Percentiles rank a stretch among this genome's conserved stretches.
Evolutionary conservation across 2,888 invertebrate species (phyloP).

Genomic region (Melieria crassipennis): DNA sequence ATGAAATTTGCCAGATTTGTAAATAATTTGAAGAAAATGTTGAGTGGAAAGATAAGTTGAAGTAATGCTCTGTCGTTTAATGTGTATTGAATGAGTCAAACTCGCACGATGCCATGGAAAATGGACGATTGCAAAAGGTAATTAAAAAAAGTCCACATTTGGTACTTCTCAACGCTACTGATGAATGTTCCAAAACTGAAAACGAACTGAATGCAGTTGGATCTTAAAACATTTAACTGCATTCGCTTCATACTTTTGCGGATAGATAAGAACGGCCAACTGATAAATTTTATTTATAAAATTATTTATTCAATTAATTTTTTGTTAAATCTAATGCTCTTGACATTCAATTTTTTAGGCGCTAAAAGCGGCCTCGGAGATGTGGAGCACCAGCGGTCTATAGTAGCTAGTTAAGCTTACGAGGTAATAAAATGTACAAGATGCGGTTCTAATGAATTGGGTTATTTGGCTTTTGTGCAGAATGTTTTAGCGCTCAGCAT

Average conservation of each 20-base stretch:
- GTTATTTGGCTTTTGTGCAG: too few species aligned
- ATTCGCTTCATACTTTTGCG: constrained; percentile 29
- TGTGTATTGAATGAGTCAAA: background rate
- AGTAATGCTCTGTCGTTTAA: background rate
- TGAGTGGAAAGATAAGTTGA: background rate
- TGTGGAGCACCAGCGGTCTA: too few species aligned
- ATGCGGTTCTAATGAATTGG: too few species aligned
- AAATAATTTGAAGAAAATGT: background rate
- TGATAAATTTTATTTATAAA: constrained; percentile 12
- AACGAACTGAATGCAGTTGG: constrained; percentile 21
- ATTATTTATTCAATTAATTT: background rate
- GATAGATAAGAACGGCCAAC: constrained; percentile 43
- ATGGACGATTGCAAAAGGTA: constrained; percentile 11
- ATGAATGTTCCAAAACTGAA: constrained; percentile 40
- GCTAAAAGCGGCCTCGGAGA: too few species aligned
- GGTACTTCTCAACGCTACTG: constrained; percentile 11
- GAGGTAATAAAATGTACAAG: too few species aligned
- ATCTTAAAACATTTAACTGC: constrained; percentile 19
- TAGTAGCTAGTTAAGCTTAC: too few species aligned
- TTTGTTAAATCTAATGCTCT: background rate
- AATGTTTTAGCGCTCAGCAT: too few species aligned
- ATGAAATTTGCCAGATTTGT: background rate
- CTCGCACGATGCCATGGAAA: constrained; percentile 11
- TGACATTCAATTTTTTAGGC: too few species aligned
- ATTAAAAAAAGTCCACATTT: background rate